These are phyloP conservation scores for Cossypha niveicapilla DNA, from an alignment of 2,797 vertebrate species.

Conservation along the genomic window DNA sequence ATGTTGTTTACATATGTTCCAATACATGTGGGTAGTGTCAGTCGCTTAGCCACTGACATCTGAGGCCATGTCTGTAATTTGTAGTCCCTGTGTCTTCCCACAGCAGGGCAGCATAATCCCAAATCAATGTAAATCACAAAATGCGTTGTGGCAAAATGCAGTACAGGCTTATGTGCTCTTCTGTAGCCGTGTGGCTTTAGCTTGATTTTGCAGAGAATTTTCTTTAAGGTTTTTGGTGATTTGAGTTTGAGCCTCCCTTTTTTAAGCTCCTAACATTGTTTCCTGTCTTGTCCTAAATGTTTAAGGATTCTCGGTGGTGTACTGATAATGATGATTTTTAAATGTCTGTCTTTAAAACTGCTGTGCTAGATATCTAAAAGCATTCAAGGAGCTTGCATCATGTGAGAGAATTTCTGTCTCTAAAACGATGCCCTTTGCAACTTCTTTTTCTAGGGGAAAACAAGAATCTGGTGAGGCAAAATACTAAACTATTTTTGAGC, in stretches of 20 bases:
- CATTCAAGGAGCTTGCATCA: background rate
- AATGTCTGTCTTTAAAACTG: background rate
- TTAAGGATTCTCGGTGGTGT: background rate
- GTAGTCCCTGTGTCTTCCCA: background rate
- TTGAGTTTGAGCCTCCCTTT: background rate
- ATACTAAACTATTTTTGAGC: background rate
- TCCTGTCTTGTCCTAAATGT: background rate
- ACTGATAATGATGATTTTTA: background rate
- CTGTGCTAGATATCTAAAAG: background rate
- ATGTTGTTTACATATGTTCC: background rate
- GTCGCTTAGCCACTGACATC: background rate
- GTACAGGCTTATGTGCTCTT: background rate
- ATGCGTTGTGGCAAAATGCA: background rate
- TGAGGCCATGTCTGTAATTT: background rate
- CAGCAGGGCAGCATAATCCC: background rate
- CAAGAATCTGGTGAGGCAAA: background rate
- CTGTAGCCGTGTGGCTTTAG: background rate
- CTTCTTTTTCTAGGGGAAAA: background rate
- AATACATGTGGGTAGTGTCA: accelerated
- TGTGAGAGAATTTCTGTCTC: background rate
- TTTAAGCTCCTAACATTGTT: background rate
- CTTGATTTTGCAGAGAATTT: background rate
- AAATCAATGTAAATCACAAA: background rate
- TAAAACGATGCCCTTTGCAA: background rate
- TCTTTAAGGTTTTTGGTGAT: background rate